Percentiles rank a stretch among this genome's conserved stretches.
These are phyloP conservation scores for Philhelius pedissequus DNA, from an alignment of 2,888 invertebrate genomes.

Conservation along the genomic window DNA sequence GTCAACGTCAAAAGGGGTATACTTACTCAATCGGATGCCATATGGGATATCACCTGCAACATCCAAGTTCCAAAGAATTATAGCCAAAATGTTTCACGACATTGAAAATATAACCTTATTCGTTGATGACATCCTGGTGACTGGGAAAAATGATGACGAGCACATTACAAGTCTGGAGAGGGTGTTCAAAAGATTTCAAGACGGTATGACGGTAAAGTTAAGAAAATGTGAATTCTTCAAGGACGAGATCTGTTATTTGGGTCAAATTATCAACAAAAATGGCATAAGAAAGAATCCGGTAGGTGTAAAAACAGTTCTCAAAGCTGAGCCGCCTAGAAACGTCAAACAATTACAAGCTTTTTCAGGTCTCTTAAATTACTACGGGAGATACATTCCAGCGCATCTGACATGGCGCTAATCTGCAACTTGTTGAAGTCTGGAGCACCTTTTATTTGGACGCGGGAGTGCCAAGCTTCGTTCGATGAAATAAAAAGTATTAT, in stretches of 20 bases:
- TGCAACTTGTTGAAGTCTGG: not conserved
- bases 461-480: not conserved
- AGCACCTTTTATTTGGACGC: not conserved
- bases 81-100: not conserved
- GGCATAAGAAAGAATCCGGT: conserved; percentile 11
- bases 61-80: not conserved
- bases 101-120: not conserved
- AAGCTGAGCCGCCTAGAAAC: not conserved
- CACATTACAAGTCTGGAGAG: not conserved
- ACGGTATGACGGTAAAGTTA: conserved; percentile 3
- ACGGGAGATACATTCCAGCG: not conserved
- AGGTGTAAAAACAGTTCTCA: not conserved
- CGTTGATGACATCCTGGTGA: conserved; percentile 2
- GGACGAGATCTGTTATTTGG: not conserved
- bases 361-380: not conserved
- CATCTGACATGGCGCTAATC: not conserved
- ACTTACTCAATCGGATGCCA: not conserved
- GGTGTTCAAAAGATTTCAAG: not conserved
- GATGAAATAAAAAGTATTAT: not conserved
- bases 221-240: conserved; percentile 9
- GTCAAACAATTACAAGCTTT: not conserved
- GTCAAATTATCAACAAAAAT: not conserved
- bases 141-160: not conserved
- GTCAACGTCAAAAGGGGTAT: not conserved
- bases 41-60: not conserved